Evolutionary conservation across 1,140 invertebrate genomes (phyloP).

Genomic region (Cotesia glomerata): DNA sequence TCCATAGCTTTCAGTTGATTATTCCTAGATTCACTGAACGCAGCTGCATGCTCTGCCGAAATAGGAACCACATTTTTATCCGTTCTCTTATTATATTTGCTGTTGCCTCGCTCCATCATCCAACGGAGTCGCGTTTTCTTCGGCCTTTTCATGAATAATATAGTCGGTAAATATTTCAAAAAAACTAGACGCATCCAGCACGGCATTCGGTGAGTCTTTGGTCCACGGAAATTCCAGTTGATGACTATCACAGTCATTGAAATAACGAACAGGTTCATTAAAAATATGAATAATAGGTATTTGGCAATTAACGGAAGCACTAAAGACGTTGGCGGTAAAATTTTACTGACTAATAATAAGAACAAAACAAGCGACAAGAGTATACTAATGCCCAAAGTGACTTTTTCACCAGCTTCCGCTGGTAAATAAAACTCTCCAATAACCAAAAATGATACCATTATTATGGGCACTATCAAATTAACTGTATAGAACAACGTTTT

Average conservation of each 20-base stretch:
- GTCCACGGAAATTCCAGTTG: slow-evolving; percentile 98
- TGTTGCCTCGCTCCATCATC: slow-evolving; percentile 98
- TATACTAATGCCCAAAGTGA: slow-evolving; percentile 97
- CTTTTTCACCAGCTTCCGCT: slow-evolving; percentile 90
- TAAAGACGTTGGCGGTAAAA: slow-evolving; percentile 95
- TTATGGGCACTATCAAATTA: slow-evolving; percentile 97
- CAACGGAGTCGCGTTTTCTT: slow-evolving; percentile 90
- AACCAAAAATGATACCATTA: slow-evolving; percentile 97
- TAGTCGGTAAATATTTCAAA: slow-evolving; percentile 87
- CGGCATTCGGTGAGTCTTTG: slow-evolving; percentile 89
- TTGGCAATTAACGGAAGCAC: slow-evolving; percentile 97
- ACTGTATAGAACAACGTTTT: slow-evolving; percentile 99
- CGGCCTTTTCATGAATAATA: slow-evolving; percentile 89
- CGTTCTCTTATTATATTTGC: slow-evolving; percentile 48
- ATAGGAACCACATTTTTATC: too few species aligned
- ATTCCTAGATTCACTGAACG: slow-evolving; percentile 77
- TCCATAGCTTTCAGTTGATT: slow-evolving; percentile 67
- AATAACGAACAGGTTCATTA: slow-evolving; percentile 99
- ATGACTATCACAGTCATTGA: slow-evolving; percentile 98
- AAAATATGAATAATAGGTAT: slow-evolving; percentile 98
- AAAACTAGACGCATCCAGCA: slow-evolving; percentile 92
- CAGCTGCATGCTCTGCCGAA: slow-evolving; percentile 76
- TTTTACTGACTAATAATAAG: slow-evolving; percentile 96
- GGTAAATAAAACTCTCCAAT: slow-evolving; percentile 98
- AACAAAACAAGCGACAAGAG: slow-evolving; percentile 99